Evolutionary conservation across 2,888 invertebrate species (phyloP).

Genomic region (Aphodius sticticus): DNA sequence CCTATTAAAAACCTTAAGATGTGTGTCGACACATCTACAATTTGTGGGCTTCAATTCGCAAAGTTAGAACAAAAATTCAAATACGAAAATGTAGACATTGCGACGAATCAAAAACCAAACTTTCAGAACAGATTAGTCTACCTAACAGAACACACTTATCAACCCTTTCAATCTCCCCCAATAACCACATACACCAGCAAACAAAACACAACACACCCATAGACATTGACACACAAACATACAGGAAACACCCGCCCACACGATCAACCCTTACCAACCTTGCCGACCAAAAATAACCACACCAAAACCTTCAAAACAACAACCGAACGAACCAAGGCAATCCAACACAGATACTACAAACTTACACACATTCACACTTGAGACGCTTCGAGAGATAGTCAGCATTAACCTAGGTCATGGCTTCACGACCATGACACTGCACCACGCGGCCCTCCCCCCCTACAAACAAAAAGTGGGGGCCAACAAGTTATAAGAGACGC

Average conservation of each 20-base stretch:
- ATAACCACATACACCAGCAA: too few species aligned
- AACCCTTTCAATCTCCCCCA: neutral
- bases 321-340: slow-evolving; percentile 4
- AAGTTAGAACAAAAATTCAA: too few species aligned
- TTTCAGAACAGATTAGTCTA: too few species aligned
- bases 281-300: slow-evolving; percentile 6
- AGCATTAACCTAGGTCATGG: slow-evolving; percentile 15
- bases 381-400: slow-evolving; percentile 4
- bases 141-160: too few species aligned
- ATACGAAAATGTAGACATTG: too few species aligned
- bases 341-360: neutral
- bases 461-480: neutral
- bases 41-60: too few species aligned
- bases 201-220: too few species aligned
- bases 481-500: slow-evolving; percentile 13
- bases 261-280: neutral
- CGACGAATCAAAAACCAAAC: too few species aligned
- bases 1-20: too few species aligned
- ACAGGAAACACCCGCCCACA: too few species aligned
- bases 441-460: neutral
- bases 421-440: slow-evolving; percentile 19
- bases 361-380: neutral
- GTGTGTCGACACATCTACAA: too few species aligned
- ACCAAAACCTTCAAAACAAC: neutral
- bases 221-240: too few species aligned